Conservation (phyloP, 2,888 invertebrate species). For the Ophraella communa region DNA sequence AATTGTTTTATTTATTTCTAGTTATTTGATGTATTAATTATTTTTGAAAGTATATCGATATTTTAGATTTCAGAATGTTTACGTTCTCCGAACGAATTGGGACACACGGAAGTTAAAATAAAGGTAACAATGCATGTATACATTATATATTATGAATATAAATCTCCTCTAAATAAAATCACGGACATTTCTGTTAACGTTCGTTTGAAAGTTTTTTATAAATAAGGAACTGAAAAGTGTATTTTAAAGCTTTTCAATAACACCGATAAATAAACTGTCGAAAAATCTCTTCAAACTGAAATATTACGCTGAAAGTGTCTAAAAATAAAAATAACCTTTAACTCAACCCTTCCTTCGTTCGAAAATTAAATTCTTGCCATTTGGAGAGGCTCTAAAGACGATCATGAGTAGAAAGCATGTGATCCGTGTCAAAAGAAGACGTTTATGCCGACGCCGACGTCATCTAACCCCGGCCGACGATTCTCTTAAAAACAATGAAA, state of each 20-base stretch:
- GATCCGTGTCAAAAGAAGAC: conserved; percentile 22
- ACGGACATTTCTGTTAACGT: not conserved
- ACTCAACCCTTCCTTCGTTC: not conserved
- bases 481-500: not conserved
- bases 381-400: not conserved
- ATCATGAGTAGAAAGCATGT: conserved; percentile 11
- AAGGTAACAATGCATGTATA: too few species aligned
- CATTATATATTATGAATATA: too few species aligned
- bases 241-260: not conserved
- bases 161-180: not conserved
- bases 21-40: too few species aligned
- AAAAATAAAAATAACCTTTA: conserved; percentile 14
- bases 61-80: too few species aligned
- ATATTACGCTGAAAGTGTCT: not conserved
- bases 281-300: not conserved
- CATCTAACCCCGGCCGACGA: not conserved
- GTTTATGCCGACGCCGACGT: conserved; percentile 16
- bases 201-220: not conserved
- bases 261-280: not conserved
- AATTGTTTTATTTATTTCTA: too few species aligned
- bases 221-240: not conserved
- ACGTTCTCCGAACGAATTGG: too few species aligned
- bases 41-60: too few species aligned
- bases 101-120: too few species aligned
- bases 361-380: conserved; percentile 7